Evolutionary conservation across 2,888 invertebrate genomes (phyloP).

Genomic region (Drosophila niveifrons): DNA sequence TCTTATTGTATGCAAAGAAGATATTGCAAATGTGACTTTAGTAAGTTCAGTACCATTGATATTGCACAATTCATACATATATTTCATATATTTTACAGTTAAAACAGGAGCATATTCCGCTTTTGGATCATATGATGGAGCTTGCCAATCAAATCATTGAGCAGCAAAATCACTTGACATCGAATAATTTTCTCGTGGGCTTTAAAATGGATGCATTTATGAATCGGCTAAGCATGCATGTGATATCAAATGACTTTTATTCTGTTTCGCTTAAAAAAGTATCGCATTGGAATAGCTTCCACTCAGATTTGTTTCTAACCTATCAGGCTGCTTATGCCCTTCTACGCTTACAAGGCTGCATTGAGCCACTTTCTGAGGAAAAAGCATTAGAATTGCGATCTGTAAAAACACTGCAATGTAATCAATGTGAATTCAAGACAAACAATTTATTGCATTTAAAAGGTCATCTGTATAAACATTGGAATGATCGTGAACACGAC

Average conservation of each 20-base stretch:
- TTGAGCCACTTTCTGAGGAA: slow-evolving; percentile 41
- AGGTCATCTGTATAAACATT: slow-evolving; percentile 52
- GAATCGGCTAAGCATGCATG: slow-evolving; percentile 56
- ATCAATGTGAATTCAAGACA: slow-evolving; percentile 54
- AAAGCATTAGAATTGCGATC: slow-evolving; percentile 13
- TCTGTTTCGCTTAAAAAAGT: slow-evolving; percentile 34
- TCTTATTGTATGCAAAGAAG: slow-evolving; percentile 52
- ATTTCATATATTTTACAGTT: slow-evolving; percentile 34
- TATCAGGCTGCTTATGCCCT: slow-evolving; percentile 44
- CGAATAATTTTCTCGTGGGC: slow-evolving; percentile 54
- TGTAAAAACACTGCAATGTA: slow-evolving; percentile 34
- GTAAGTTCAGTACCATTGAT: neutral
- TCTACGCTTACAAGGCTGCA: slow-evolving; percentile 38
- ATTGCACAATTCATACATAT: neutral
- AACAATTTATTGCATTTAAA: slow-evolving; percentile 37
- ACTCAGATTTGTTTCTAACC: slow-evolving; percentile 57
- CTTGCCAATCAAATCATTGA: slow-evolving; percentile 63
- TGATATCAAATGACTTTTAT: slow-evolving; percentile 64
- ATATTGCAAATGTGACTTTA: slow-evolving; percentile 33
- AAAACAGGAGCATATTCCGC: slow-evolving; percentile 48
- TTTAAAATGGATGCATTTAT: slow-evolving; percentile 54
- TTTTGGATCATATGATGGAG: slow-evolving; percentile 64
- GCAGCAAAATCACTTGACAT: slow-evolving; percentile 29
- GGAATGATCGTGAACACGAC: slow-evolving; percentile 39
- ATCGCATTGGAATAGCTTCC: slow-evolving; percentile 68